Conservation (phyloP, 35 echinoderm and acorn worm genomes). For the Heliocidaris tuberculata region DNA sequence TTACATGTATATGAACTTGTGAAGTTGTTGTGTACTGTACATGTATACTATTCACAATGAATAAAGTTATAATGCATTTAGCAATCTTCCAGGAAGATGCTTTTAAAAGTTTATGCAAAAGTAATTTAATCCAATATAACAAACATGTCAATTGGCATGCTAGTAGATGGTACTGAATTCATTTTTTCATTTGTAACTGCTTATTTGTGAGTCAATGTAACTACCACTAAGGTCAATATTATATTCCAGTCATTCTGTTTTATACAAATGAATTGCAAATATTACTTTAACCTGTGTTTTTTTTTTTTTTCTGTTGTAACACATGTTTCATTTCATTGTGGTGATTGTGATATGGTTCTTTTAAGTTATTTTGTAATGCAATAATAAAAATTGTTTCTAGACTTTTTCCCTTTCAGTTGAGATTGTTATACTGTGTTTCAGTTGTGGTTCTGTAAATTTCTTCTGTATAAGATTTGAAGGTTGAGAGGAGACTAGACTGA, state of each 20-base stretch:
- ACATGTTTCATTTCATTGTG: conserved; percentile 35
- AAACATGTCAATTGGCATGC: background rate
- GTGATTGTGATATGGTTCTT: conserved; percentile 37
- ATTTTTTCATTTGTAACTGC: background rate
- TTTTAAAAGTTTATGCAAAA: background rate
- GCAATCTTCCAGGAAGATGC: background rate
- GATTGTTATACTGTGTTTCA: background rate
- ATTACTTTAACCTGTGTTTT: background rate
- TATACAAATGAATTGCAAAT: background rate
- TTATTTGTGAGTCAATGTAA: background rate
- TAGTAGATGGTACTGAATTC: background rate
- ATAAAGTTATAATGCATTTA: background rate
- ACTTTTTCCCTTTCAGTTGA: conserved; percentile 24
- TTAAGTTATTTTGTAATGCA: conserved; percentile 47
- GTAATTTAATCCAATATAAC: background rate
- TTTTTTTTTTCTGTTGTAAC: conserved; percentile 18
- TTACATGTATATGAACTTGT: no score
- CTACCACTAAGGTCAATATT: background rate
- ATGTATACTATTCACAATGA: background rate
- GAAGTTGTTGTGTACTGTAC: background rate
- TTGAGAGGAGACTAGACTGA: no score
- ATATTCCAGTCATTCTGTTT: background rate
- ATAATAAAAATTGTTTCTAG: conserved; percentile 43
- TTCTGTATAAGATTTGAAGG: background rate
- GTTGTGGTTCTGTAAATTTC: background rate